phyloP scores from a whole-genome alignment of 1,140 invertebrate genomes.

The Papilio glaucus region DNA sequence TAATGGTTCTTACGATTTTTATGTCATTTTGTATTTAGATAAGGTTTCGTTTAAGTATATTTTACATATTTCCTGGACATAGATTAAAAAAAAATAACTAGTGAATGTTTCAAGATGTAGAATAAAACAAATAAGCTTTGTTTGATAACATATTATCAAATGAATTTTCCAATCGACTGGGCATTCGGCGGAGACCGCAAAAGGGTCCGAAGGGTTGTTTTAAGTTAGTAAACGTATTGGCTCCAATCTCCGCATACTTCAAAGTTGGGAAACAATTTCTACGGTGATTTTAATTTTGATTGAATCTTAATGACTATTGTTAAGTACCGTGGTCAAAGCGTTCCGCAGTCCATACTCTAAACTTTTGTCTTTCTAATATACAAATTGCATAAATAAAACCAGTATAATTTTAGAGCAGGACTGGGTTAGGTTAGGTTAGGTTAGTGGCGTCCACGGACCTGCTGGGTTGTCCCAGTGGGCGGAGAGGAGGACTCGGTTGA shows the following conservation, averaged over 20 bases:
- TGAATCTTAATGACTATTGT: background rate
- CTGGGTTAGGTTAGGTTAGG: too few relatives aligned
- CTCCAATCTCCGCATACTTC: background rate
- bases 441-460: too few relatives aligned
- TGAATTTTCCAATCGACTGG: background rate
- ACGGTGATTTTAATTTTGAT: background rate
- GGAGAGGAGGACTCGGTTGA: too few relatives aligned
- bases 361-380: too few relatives aligned
- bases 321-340: too few relatives aligned
- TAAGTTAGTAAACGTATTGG: constrained; percentile 3
- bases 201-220: constrained; percentile 4
- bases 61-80: background rate
- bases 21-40: background rate
- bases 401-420: too few relatives aligned
- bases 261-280: background rate
- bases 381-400: too few relatives aligned
- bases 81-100: background rate
- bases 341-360: too few relatives aligned
- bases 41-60: background rate
- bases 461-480: too few relatives aligned
- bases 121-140: background rate
- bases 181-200: background rate
- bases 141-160: background rate
- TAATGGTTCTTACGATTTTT: too few relatives aligned
- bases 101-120: background rate